Conservation (phyloP, 2,113 vertebrate genomes). For the Aix galericulata region DNA sequence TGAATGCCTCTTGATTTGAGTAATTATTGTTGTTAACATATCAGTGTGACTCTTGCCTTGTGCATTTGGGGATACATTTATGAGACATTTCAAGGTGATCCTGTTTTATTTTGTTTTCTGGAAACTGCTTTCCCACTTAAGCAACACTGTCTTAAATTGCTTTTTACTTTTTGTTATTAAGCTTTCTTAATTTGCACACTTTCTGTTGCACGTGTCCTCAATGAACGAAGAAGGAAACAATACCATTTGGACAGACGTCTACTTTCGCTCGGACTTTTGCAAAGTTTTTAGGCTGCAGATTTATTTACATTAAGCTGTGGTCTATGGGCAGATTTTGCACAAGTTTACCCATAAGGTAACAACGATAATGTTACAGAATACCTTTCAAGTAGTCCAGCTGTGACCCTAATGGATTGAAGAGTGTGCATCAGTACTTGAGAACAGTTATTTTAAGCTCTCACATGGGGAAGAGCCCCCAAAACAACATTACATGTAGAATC, state of each 20-base stretch:
- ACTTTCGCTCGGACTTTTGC: not conserved
- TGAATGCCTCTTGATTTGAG: not conserved
- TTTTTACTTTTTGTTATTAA: not conserved
- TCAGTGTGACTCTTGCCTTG: not conserved
- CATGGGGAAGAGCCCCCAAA: not conserved
- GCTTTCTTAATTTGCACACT: not conserved
- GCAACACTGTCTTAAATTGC: not conserved
- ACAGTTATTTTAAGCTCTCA: not conserved
- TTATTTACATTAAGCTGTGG: not conserved
- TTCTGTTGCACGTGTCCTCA: not conserved
- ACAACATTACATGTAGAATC: not conserved
- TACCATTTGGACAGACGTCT: not conserved
- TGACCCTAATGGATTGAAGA: not conserved
- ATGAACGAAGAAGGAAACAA: not conserved
- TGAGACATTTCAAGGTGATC: not conserved
- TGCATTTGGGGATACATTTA: not conserved
- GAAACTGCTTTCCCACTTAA: not conserved
- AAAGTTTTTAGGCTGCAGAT: not conserved
- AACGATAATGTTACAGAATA: not conserved
- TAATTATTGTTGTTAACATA: not conserved
- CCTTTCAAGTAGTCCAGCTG: not conserved
- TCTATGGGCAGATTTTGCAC: not conserved
- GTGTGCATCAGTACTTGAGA: not conserved
- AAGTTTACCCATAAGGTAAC: not conserved
- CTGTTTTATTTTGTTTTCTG: not conserved